Evolutionary conservation across 2,113 vertebrate genomes (phyloP).

Genomic region (Catagonus wagneri): DNA sequence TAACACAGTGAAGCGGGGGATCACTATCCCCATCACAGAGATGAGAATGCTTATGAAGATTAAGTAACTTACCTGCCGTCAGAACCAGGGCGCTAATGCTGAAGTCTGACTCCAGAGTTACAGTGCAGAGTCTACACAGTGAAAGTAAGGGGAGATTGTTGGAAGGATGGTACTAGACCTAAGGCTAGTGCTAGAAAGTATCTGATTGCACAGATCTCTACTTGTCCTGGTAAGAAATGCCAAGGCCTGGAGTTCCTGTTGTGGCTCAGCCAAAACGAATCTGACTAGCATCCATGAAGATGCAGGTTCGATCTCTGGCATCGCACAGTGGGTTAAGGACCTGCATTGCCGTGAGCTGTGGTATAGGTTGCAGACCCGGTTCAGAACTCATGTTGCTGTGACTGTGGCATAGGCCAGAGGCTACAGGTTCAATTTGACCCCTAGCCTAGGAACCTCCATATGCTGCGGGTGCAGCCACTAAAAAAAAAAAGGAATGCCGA

Average conservation of each 20-base stretch:
- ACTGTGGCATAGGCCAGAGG: too few species aligned
- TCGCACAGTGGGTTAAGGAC: too few species aligned
- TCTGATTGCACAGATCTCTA: background rate
- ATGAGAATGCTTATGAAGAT: background rate
- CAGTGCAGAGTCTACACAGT: background rate
- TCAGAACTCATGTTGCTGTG: too few species aligned
- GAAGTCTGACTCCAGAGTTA: background rate
- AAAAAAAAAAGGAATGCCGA: background rate
- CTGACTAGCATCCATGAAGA: too few species aligned
- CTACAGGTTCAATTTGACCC: too few species aligned
- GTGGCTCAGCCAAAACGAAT: too few species aligned
- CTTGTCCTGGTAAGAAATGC: background rate
- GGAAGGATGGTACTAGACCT: background rate
- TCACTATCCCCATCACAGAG: background rate
- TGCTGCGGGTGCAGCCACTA: too few species aligned
- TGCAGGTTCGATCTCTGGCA: too few species aligned
- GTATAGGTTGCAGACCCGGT: too few species aligned
- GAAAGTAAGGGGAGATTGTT: background rate
- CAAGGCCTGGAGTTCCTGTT: too few species aligned
- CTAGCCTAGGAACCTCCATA: too few species aligned
- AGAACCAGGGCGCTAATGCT: background rate
- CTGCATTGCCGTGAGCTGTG: too few species aligned
- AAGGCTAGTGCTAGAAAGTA: background rate
- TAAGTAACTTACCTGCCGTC: background rate
- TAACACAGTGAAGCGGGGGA: background rate